phyloP scores from a whole-genome alignment of 2,888 invertebrate genomes.

The Hymenopus coronatus region DNA sequence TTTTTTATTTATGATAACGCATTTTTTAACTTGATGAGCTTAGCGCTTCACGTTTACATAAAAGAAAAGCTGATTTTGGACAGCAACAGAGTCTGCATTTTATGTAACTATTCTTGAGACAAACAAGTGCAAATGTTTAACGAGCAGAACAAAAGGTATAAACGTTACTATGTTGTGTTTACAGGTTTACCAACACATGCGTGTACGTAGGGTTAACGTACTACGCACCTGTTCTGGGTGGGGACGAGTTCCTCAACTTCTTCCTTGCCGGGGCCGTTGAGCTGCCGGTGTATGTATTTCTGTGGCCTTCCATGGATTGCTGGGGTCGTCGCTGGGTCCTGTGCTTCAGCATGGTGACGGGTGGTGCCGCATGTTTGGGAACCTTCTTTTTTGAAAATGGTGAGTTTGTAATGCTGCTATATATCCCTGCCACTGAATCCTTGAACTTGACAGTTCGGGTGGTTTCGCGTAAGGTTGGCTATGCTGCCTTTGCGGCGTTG shows the following conservation, averaged over 20 bases:
- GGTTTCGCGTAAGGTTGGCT: too few relatives aligned
- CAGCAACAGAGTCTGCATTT: too few relatives aligned
- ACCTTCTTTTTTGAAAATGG: slow-evolving; percentile 70
- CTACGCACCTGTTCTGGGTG: slow-evolving; percentile 76
- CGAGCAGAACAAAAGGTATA: too few relatives aligned
- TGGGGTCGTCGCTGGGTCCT: slow-evolving; percentile 75
- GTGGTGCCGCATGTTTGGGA: slow-evolving; percentile 74
- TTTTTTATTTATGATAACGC: too few relatives aligned
- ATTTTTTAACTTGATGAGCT: too few relatives aligned
- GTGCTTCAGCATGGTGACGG: slow-evolving; percentile 75
- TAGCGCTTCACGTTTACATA: too few relatives aligned
- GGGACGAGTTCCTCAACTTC: slow-evolving; percentile 81
- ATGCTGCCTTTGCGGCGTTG: too few relatives aligned
- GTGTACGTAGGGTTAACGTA: slow-evolving; percentile 81
- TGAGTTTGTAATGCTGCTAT: slow-evolving; percentile 36
- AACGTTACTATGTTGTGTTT: not conserved
- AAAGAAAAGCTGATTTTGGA: too few relatives aligned
- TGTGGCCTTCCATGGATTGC: slow-evolving; percentile 76
- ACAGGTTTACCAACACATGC: slow-evolving; percentile 76
- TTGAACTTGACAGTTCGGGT: too few relatives aligned
- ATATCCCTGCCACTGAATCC: too few relatives aligned
- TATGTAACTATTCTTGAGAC: too few relatives aligned
- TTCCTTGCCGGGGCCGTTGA: slow-evolving; percentile 80
- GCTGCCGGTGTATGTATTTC: slow-evolving; percentile 74
- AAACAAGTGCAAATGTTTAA: too few relatives aligned